These are phyloP conservation scores for Remorina albescens DNA, from an alignment of 2,797 vertebrate genomes.

Conservation along the genomic window DNA sequence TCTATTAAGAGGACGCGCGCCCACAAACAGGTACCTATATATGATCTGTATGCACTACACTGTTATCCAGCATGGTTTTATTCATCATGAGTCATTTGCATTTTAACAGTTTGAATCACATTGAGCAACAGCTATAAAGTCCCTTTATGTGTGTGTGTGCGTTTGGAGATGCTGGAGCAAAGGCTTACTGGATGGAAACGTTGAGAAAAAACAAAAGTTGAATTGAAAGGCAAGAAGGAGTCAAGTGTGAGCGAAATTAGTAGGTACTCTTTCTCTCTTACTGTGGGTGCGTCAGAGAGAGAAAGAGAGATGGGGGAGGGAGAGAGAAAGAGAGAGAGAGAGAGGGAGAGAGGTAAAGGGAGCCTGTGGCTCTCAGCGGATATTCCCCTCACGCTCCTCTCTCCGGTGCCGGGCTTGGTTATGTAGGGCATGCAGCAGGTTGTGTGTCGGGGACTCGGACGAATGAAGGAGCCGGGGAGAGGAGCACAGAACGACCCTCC, in stretches of 20 bases:
- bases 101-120: slow-evolving; percentile 28
- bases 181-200: slow-evolving; percentile 26
- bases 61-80: slow-evolving; percentile 19
- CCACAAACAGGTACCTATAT: slow-evolving; percentile 1
- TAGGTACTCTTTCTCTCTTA: neutral
- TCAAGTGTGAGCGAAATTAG: slow-evolving; percentile 16
- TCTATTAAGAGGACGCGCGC: slow-evolving; percentile 26
- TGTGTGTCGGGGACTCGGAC: slow-evolving; percentile 73
- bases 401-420: slow-evolving; percentile 59
- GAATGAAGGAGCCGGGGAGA: slow-evolving; percentile 36
- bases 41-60: slow-evolving; percentile 16
- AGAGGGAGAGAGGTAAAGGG: slow-evolving; percentile 55
- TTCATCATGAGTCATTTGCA: slow-evolving; percentile 35
- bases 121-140: slow-evolving; percentile 13
- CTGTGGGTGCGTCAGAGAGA: slow-evolving; percentile 15
- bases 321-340: neutral
- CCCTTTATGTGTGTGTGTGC: neutral
- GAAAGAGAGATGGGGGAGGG: no score
- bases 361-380: slow-evolving; percentile 78
- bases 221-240: slow-evolving; percentile 47
- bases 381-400: slow-evolving; percentile 76
- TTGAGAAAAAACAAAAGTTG: slow-evolving; percentile 58
- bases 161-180: slow-evolving; percentile 2
- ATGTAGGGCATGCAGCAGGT: slow-evolving; percentile 83
- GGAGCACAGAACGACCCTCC: slow-evolving; percentile 33